Conservation (phyloP, 35 echinoderm and acorn worm species). For the Heliocidaris erythrogramma region DNA sequence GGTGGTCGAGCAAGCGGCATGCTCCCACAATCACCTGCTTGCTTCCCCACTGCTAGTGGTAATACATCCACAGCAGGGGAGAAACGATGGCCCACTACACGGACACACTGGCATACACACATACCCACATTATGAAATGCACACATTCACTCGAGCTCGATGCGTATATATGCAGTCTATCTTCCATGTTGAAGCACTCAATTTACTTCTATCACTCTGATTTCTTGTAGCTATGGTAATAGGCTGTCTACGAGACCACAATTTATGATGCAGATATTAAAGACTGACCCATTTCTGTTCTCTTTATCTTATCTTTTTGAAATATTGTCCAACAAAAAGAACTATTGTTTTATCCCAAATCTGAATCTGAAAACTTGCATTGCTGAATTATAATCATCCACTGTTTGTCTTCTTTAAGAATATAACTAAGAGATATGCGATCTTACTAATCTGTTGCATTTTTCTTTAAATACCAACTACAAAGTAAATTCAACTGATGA, state of each 20-base stretch:
- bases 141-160: neutral
- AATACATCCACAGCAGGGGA: neutral
- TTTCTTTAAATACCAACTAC: too few species aligned
- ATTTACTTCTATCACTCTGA: neutral
- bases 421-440: too few species aligned
- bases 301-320: neutral
- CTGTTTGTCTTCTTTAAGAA: too few species aligned
- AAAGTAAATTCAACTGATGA: too few species aligned
- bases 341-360: too few species aligned
- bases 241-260: neutral
- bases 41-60: neutral
- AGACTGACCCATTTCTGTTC: neutral
- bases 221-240: conserved; percentile 2
- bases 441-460: too few species aligned
- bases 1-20: neutral
- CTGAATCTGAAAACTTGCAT: too few species aligned
- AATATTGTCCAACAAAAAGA: neutral
- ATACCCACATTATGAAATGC: neutral
- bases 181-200: neutral
- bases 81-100: neutral
- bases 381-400: too few species aligned
- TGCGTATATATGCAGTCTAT: neutral
- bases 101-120: neutral
- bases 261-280: neutral
- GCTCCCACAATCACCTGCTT: neutral